Conservation (phyloP, 2,888 invertebrate genomes). For the Lacanobia oleracea region DNA sequence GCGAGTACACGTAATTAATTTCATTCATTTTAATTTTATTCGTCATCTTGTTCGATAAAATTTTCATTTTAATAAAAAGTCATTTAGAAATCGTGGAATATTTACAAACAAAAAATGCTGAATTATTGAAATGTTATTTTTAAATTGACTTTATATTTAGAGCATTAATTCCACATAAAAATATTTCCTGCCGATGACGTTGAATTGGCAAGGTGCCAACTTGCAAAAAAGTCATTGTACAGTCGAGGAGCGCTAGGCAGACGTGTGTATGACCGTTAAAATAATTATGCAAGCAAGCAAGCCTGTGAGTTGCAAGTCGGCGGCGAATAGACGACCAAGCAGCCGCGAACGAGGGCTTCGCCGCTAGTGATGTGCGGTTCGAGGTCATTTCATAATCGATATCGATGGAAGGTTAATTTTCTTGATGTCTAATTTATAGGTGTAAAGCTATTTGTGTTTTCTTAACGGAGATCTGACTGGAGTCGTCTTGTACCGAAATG, state of each 20-base stretch:
- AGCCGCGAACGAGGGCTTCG: slow-evolving; percentile 76
- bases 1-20: slow-evolving; percentile 23
- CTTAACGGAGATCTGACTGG: background rate
- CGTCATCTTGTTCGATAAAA: background rate
- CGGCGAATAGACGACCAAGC: slow-evolving; percentile 72
- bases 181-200: background rate
- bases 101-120: background rate
- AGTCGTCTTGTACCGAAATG: background rate
- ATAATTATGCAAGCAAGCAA: slow-evolving; percentile 86
- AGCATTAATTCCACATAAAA: background rate
- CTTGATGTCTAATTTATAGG: too few relatives aligned
- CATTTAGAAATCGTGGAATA: background rate
- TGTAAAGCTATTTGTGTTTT: background rate
- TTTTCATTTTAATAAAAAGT: background rate
- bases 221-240: slow-evolving; percentile 22
- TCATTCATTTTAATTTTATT: background rate
- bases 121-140: background rate
- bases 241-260: slow-evolving; percentile 40
- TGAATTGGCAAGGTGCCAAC: slow-evolving; percentile 30
- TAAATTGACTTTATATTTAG: background rate
- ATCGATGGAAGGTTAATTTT: slow-evolving; percentile 72
- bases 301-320: slow-evolving; percentile 76
- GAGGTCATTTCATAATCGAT: slow-evolving; percentile 83
- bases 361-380: slow-evolving; percentile 72
- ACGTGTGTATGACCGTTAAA: slow-evolving; percentile 73